A percentile compares a stretch with the other conserved stretches of the same genome.
These are phyloP conservation scores for Smittia sp. DNA, from an alignment of 2,888 invertebrate genomes.

Conservation along the genomic window DNA sequence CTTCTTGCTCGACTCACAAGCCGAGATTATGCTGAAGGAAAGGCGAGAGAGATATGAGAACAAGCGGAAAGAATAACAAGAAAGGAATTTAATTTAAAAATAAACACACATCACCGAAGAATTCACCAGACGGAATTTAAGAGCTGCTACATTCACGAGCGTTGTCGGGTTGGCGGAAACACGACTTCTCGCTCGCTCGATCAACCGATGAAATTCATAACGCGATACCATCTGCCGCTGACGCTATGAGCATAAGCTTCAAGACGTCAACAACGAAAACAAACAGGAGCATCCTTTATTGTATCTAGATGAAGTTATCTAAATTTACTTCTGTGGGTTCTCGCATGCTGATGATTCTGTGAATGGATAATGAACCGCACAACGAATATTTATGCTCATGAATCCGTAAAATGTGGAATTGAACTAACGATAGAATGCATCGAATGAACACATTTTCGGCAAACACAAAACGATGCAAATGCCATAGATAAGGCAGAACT, in stretches of 20 bases:
- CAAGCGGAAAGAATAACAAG: neutral
- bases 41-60: neutral
- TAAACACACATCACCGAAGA: constrained; percentile 10
- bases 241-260: neutral
- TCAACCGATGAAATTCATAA: neutral
- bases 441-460: too few species aligned
- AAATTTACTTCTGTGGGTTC: neutral
- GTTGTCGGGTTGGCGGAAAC: neutral
- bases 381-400: neutral
- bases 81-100: constrained; percentile 38
- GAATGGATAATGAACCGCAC: neutral
- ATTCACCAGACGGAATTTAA: neutral
- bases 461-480: too few species aligned
- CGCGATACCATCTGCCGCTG: neutral
- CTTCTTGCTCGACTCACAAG: neutral
- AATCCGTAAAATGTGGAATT: neutral
- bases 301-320: neutral
- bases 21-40: neutral
- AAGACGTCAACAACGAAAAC: neutral
- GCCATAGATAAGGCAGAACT: too few species aligned
- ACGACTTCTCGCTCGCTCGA: neutral
- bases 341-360: neutral
- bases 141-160: neutral
- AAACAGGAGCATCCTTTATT: neutral
- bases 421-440: too few species aligned